These are phyloP conservation scores for Zaprionus ornatus DNA, from an alignment of 1,140 invertebrate species.

Conservation along the genomic window DNA sequence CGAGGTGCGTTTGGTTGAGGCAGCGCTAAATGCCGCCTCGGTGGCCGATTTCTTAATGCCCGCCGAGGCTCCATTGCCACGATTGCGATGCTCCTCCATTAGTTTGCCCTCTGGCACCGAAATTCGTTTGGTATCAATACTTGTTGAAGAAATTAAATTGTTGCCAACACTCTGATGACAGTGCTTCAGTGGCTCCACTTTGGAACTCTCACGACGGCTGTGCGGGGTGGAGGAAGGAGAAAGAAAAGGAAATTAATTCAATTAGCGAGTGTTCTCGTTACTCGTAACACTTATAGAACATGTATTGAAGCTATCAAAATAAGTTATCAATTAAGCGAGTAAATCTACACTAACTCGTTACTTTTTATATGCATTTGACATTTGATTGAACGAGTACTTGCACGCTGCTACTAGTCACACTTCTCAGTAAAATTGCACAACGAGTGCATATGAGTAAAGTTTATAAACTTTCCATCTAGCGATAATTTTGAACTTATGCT, in stretches of 20 bases:
- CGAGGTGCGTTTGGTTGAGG: slow-evolving; percentile 90
- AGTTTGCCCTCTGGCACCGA: slow-evolving; percentile 79
- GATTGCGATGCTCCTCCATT: slow-evolving; percentile 63
- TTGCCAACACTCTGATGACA: slow-evolving; percentile 45
- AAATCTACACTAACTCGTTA: too few relatives aligned
- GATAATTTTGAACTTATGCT: too few relatives aligned
- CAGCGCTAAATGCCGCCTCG: slow-evolving; percentile 85
- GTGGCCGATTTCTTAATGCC: slow-evolving; percentile 83
- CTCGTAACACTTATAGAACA: too few relatives aligned
- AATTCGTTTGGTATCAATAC: slow-evolving; percentile 71
- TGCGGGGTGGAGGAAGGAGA: not conserved
- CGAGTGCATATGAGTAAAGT: too few relatives aligned
- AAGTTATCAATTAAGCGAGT: too few relatives aligned
- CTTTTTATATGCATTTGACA: too few relatives aligned
- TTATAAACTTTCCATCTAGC: too few relatives aligned
- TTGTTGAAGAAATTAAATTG: slow-evolving; percentile 14
- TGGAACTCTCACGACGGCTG: slow-evolving; percentile 76
- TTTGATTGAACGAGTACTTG: too few relatives aligned
- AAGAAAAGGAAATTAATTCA: not conserved
- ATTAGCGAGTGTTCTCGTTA: not conserved
- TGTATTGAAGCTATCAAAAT: not conserved
- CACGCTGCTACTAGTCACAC: too few relatives aligned
- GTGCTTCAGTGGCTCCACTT: slow-evolving; percentile 70
- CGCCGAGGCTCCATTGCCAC: slow-evolving; percentile 58
- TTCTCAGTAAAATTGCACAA: too few relatives aligned